phyloP scores from a whole-genome alignment of 1,140 invertebrate species.

The Steinernema khuongi region DNA sequence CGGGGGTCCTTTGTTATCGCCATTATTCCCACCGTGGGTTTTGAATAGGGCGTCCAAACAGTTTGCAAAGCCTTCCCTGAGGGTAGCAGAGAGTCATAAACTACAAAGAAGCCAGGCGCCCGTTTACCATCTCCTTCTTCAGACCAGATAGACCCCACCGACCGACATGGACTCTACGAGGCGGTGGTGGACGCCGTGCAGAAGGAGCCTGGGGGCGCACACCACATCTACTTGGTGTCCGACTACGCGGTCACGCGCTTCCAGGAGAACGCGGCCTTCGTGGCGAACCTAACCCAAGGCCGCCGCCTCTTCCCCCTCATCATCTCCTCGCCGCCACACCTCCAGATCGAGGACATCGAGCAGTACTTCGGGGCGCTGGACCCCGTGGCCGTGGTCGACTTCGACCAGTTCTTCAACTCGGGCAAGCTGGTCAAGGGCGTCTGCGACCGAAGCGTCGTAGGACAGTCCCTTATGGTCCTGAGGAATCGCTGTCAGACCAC shows the following conservation, averaged over 20 bases:
- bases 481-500: neutral
- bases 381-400: neutral
- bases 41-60: too few species aligned
- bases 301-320: neutral
- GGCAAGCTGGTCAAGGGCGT: neutral
- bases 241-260: neutral
- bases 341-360: neutral
- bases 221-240: neutral
- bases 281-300: neutral
- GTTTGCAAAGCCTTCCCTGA: too few species aligned
- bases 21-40: too few species aligned
- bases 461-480: neutral
- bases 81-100: too few species aligned
- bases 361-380: neutral
- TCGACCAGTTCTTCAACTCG: constrained; percentile 3
- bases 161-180: neutral
- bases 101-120: too few species aligned
- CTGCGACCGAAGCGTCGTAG: neutral
- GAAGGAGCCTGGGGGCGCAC: neutral
- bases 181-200: neutral
- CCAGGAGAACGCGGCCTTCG: neutral
- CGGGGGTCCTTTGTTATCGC: neutral
- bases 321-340: neutral
- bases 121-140: too few species aligned
- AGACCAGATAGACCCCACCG: neutral